Conservation (phyloP, 2,797 vertebrate species). For the Phalanger gymnotis region DNA sequence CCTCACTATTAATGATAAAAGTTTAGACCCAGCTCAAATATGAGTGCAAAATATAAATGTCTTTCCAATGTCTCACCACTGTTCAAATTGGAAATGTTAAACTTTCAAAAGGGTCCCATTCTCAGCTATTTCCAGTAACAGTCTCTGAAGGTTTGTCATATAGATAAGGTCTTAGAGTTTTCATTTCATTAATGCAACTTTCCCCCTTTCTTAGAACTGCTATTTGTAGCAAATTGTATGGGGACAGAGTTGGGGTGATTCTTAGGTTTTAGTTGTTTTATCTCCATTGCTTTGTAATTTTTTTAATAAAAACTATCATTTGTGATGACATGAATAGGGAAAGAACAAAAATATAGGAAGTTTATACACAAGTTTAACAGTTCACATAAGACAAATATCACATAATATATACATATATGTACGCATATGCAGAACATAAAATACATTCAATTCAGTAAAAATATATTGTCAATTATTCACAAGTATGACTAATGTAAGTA, state of each 20-base stretch:
- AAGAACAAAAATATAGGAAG: background rate
- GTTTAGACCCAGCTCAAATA: constrained; percentile 48
- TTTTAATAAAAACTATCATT: background rate
- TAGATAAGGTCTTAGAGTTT: background rate
- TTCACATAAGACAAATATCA: background rate
- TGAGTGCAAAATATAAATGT: constrained; percentile 26
- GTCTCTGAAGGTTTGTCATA: background rate
- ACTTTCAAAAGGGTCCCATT: constrained; percentile 21
- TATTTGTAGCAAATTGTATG: background rate
- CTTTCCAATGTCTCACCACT: constrained; percentile 25
- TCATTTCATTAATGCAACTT: constrained; percentile 17
- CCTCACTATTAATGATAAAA: background rate
- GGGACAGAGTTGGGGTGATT: background rate
- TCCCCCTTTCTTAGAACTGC: constrained; percentile 19
- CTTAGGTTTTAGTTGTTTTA: background rate
- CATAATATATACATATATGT: background rate
- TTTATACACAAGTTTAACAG: background rate
- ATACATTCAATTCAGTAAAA: background rate
- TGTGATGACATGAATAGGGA: background rate
- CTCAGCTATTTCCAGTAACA: constrained; percentile 56
- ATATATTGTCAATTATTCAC: background rate
- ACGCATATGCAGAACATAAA: background rate
- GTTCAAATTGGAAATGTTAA: constrained; percentile 41
- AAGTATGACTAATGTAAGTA: background rate
- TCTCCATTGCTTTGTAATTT: background rate